Evolutionary conservation across 2,113 vertebrate genomes (phyloP), one percentile per base, ranked within the genome.

Genomic region (Speoplatyrhinus poulsoni): DNA sequence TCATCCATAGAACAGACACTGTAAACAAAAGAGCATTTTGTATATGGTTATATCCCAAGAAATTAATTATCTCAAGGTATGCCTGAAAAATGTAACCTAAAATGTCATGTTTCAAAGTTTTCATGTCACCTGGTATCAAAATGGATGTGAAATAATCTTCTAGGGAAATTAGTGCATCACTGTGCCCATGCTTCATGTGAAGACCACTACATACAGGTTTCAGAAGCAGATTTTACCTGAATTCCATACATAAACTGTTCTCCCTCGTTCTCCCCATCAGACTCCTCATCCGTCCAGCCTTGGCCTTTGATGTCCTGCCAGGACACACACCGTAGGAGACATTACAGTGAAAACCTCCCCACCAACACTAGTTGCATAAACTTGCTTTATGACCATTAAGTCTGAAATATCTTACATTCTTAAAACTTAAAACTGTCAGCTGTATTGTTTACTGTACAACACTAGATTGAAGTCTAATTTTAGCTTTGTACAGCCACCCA

Each of bases 231-330:
- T 58, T 49, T 64, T 83, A 98, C 97, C 96, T 99, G 97, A 83
- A 99, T 96, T 62, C 97, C 96, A 4, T 98, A 98, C 46, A 98
- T 93, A 87, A 99, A 99, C 80, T 98, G 96, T 76, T 98, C 97
- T 0, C 96, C 95, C 88, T 98, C 97, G 77, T 98, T 99, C 88
- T 99, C 97, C 77, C 96, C 97, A 11, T 99, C 96, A 0, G 97
- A 99, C 90, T 99, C 97, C 89, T 99, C 97, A n/a, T 98, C 96
- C 64, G 95, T 97, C 97, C 96, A 98, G 86, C 94, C 95, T 91
- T 98, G 97, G 85, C 95, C 95, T 94, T 98, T 98, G 92, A 98
- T 94, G 92, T 98, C 96, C 96, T 98, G 88, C 65, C 78, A 70
- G 80, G 49, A 75, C 76, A 82, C 79, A 77, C 83, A 75, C 56